Base-by-base conservation (phyloP, 1,140 invertebrate species). In the Bombus haemorrhoidalis region DNA sequence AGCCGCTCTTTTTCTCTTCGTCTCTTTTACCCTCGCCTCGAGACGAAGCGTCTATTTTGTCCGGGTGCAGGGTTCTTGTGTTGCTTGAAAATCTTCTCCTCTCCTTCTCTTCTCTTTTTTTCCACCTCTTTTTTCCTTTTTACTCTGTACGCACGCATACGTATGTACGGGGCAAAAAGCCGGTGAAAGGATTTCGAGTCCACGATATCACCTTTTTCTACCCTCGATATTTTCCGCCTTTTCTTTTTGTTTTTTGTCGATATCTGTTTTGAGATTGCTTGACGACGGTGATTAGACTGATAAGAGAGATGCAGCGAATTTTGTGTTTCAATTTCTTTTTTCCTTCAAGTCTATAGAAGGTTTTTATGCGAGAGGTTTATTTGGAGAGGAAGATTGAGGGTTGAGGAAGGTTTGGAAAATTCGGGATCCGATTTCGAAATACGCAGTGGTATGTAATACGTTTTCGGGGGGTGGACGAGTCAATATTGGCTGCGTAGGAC, bases 1-100 rank as follows among this genome's bases (percentile, higher is more conserved):
- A 59, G 37, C 22, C 83, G 53, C 64, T 59, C 86, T 76, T 83
- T 87, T 79, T 62, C 69, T 68, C 80, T 76, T 66, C 57, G 76
- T 72, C 87, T 88, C 78, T 89, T 87, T 83, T 86, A 86, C 85
- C 89, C 80, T 78, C 69, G 72, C 53, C 78, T 47, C 74, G 77
- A 75, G 83, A 90, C 83, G 69, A 75, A 83, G 69, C 81, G 86
- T 77, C 68, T 90, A 79, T 88, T 87, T 87, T 83, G 88, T 90
- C 81, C 81, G 88, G 86, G 59, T 81, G 81, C 81, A 62, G 87
- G 72, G 83, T 89, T 90, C 80, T 78, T 89, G 74, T 83, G 86
- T 85, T 90, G 62, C 81, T 77, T 59, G 68, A 86, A 83, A 83
- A 84, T 75, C 76, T 77, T 28, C 47, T 83, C 10, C 59, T 74